Evolutionary conservation across 2,113 vertebrate genomes (phyloP).

Genomic region (Cololabis saira): DNA sequence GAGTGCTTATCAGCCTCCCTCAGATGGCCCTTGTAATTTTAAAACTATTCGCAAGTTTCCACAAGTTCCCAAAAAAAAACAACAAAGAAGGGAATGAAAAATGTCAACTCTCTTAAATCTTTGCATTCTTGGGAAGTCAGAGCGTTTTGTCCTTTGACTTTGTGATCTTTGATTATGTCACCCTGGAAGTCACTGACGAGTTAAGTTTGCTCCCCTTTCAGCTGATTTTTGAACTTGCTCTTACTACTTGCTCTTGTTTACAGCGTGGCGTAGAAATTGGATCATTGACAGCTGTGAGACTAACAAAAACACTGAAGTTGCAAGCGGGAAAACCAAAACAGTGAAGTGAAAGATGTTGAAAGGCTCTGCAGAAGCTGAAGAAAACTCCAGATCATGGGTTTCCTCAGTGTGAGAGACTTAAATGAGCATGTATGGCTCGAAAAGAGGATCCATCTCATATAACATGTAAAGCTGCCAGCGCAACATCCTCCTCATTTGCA

Average conservation of each 20-base stretch:
- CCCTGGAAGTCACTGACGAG: not conserved
- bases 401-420: not conserved
- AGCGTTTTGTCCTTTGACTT: not conserved
- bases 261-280: not conserved
- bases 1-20: too few species aligned
- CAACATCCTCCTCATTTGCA: not conserved
- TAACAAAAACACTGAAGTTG: not conserved
- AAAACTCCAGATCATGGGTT: not conserved
- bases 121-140: not conserved
- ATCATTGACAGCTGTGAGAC: not conserved
- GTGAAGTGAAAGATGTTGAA: not conserved
- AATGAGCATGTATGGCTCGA: not conserved
- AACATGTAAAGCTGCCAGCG: not conserved
- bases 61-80: not conserved
- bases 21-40: not conserved
- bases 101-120: not conserved
- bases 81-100: not conserved
- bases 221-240: not conserved
- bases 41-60: not conserved
- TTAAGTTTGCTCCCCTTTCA: not conserved
- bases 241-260: too few species aligned
- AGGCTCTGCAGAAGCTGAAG: not conserved
- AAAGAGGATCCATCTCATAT: not conserved
- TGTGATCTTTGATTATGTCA: not conserved
- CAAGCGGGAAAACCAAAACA: constrained; percentile 3